These are phyloP conservation scores for Microchrysa polita DNA, from an alignment of 2,888 invertebrate species.

Conservation along the genomic window DNA sequence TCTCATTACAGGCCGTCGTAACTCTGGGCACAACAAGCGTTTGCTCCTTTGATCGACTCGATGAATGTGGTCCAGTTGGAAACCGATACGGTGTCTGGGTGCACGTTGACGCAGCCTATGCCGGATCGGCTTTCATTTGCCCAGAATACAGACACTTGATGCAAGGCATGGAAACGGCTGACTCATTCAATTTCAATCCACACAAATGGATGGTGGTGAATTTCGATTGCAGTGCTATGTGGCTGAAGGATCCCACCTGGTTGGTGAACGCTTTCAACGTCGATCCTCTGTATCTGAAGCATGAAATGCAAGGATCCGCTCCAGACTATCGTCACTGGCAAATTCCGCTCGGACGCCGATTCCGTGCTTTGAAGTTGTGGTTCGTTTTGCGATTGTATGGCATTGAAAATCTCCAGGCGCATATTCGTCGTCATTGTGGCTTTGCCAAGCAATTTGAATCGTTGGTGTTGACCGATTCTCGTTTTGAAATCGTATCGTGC, in stretches of 20 bases:
- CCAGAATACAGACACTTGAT: conserved; percentile 93
- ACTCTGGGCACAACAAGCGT: conserved; percentile 97
- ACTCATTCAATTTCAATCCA: conserved; percentile 98
- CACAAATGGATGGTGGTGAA: conserved; percentile 99
- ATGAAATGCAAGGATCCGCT: conserved; percentile 88
- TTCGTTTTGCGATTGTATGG: conserved; percentile 93
- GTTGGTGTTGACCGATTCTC: conserved; percentile 76
- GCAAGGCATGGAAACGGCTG: conserved; percentile 87
- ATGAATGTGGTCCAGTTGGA: conserved; percentile 92
- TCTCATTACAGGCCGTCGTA: conserved; percentile 74
- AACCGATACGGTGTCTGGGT: conserved; percentile 83
- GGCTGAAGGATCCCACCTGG: conserved; percentile 90
- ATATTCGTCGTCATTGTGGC: conserved; percentile 85
- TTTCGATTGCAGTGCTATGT: conserved; percentile 98
- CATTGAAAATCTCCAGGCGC: conserved; percentile 84
- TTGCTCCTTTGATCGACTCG: conserved; percentile 90
- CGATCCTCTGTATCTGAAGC: conserved; percentile 95
- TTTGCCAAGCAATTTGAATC: conserved; percentile 89
- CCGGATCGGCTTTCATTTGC: conserved; percentile 95
- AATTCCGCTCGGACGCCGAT: conserved; percentile 92
- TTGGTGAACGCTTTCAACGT: conserved; percentile 96
- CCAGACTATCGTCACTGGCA: conserved; percentile 98
- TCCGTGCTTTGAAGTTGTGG: conserved; percentile 94
- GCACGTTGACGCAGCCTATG: conserved; percentile 97
- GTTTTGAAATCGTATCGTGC: conserved; percentile 90